Evolutionary conservation across 2,113 vertebrate genomes (phyloP).

Genomic region (Neodontobutis hainanensis): DNA sequence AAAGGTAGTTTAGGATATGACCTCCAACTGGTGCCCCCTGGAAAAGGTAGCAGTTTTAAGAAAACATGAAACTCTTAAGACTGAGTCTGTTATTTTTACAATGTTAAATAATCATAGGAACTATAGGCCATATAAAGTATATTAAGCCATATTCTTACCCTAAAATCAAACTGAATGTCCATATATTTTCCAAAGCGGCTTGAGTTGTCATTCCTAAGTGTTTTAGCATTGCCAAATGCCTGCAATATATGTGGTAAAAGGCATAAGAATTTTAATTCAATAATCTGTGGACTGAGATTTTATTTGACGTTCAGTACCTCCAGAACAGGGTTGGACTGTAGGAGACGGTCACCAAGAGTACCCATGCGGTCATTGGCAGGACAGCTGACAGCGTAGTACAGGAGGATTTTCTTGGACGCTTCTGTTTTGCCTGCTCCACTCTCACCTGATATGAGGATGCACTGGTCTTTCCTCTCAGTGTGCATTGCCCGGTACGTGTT

Average conservation of each 20-base stretch:
- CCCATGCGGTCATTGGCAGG: slow-evolving; percentile 86
- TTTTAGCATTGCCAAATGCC: slow-evolving; percentile 98
- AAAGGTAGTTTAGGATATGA: slow-evolving; percentile 96
- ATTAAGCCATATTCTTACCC: slow-evolving; percentile 71
- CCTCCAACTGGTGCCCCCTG: slow-evolving; percentile 93
- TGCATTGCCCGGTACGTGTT: slow-evolving; percentile 91
- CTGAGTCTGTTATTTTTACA: background rate
- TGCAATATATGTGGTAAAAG: slow-evolving; percentile 41
- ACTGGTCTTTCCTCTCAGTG: slow-evolving; percentile 90
- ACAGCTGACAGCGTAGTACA: slow-evolving; percentile 93
- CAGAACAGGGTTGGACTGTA: slow-evolving; percentile 93
- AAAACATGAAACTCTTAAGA: background rate
- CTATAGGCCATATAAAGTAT: background rate
- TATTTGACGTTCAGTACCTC: slow-evolving; percentile 80
- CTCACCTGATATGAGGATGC: slow-evolving; percentile 95
- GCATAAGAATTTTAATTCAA: slow-evolving; percentile 22
- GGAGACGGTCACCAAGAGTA: slow-evolving; percentile 86
- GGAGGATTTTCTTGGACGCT: slow-evolving; percentile 94
- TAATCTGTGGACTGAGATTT: background rate
- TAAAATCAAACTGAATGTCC: slow-evolving; percentile 98
- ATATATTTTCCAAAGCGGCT: slow-evolving; percentile 98
- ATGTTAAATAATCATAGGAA: background rate
- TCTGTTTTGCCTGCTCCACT: slow-evolving; percentile 97
- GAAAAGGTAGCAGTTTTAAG: background rate
- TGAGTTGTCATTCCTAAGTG: slow-evolving; percentile 95